Conservation (phyloP, 2,888 invertebrate species). For the Cephalotes varians region DNA sequence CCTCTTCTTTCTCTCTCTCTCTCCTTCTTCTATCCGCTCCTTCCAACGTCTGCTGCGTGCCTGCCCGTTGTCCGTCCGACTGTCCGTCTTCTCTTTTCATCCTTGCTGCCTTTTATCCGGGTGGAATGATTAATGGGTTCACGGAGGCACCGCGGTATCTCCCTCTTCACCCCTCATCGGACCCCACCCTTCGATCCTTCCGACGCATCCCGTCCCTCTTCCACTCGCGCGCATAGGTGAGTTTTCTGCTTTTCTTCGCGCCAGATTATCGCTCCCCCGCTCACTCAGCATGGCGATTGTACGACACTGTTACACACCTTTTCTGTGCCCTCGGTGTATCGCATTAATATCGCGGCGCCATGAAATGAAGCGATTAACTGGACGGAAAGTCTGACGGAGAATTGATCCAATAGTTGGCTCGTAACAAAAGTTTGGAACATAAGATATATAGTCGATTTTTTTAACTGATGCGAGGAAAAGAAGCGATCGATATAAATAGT, state of each 20-base stretch:
- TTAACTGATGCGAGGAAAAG: background rate
- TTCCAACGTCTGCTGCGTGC: slow-evolving; percentile 64
- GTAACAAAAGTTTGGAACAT: background rate
- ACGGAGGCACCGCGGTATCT: slow-evolving; percentile 71
- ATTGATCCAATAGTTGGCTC: background rate
- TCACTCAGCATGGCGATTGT: slow-evolving; percentile 28
- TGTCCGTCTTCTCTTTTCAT: slow-evolving; percentile 80
- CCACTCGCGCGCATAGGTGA: slow-evolving; percentile 62
- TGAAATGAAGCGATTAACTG: slow-evolving; percentile 50
- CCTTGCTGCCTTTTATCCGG: slow-evolving; percentile 81
- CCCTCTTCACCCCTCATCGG: slow-evolving; percentile 5
- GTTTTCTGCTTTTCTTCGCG: slow-evolving; percentile 80
- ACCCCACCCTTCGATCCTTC: slow-evolving; percentile 16
- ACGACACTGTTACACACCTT: slow-evolving; percentile 14
- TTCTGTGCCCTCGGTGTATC: slow-evolving; percentile 15
- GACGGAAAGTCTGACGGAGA: background rate
- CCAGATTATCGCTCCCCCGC: slow-evolving; percentile 58
- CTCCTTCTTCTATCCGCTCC: slow-evolving; percentile 46
- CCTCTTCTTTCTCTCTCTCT: slow-evolving; percentile 25
- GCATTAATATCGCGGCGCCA: slow-evolving; percentile 42
- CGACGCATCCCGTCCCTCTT: background rate
- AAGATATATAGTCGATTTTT: background rate
- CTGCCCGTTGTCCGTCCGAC: slow-evolving; percentile 74
- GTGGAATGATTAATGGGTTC: slow-evolving; percentile 84
- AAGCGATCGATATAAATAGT: background rate